phyloP scores from a whole-genome alignment of 2,797 vertebrate genomes.

The Pangasius djambal region DNA sequence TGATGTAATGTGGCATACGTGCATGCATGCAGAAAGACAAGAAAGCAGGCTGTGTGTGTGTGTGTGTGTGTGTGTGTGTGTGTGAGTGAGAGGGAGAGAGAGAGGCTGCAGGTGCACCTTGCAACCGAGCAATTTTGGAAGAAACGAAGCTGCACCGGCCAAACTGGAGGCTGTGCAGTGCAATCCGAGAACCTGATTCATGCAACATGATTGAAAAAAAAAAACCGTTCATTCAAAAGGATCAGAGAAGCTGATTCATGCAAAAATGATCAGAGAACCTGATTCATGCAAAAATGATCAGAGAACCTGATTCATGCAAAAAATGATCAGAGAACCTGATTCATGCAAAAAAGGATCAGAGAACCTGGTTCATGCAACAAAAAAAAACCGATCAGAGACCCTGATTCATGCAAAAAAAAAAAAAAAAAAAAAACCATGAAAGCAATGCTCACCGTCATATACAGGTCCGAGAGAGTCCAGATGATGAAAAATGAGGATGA shows the following conservation, averaged over 20 bases:
- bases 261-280: not conserved
- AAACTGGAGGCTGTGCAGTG: not conserved
- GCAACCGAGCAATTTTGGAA: constrained; percentile 9
- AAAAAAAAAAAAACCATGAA: not conserved
- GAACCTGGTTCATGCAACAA: not conserved
- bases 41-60: not conserved
- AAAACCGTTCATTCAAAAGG: constrained; percentile 6
- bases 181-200: not conserved
- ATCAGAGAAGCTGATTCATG: constrained; percentile 10
- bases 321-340: not conserved
- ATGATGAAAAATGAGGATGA: constrained; percentile 31
- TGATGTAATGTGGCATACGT: constrained; percentile 38
- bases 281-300: not conserved
- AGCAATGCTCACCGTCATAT: constrained; percentile 51
- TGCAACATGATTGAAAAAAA: not conserved
- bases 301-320: not conserved
- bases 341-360: not conserved
- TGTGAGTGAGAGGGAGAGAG: not conserved
- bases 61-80: constrained; percentile 20
- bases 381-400: no score
- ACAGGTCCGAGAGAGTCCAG: constrained; percentile 57
- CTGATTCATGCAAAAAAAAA: not conserved
- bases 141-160: constrained; percentile 7
- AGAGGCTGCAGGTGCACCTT: constrained; percentile 39
- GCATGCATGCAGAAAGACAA: constrained; percentile 31